These are phyloP conservation scores for Alethe castanea DNA, from an alignment of 2,113 vertebrate species.

Conservation along the genomic window DNA sequence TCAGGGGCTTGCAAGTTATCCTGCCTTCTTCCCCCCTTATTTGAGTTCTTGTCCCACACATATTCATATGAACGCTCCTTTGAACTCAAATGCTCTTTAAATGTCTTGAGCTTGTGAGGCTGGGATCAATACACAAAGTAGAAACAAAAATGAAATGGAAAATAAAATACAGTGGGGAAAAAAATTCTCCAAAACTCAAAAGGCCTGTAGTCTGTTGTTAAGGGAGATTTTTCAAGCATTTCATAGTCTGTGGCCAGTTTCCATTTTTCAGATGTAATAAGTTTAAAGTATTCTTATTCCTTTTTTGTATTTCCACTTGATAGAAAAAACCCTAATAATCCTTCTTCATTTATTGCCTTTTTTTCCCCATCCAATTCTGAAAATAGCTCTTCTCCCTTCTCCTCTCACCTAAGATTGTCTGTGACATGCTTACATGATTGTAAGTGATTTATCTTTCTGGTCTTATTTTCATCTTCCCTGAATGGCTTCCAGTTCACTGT, in stretches of 20 bases:
- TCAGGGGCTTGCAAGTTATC: not conserved
- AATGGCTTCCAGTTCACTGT: constrained; percentile 5
- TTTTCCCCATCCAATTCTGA: not conserved
- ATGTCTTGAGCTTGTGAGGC: not conserved
- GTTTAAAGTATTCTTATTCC: not conserved
- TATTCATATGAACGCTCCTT: not conserved
- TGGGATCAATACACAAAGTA: not conserved
- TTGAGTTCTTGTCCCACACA: not conserved
- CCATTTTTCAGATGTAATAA: not conserved
- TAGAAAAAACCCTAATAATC: not conserved
- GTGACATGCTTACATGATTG: not conserved
- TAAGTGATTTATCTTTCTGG: constrained; percentile 16
- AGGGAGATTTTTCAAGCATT: not conserved
- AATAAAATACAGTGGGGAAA: not conserved
- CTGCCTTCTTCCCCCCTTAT: not conserved
- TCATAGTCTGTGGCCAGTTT: not conserved
- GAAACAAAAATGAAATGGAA: not conserved
- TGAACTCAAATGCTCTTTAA: constrained; percentile 29
- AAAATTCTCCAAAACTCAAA: not conserved
- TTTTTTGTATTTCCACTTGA: not conserved
- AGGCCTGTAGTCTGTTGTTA: not conserved
- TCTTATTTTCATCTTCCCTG: constrained; percentile 22
- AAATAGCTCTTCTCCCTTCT: not conserved
- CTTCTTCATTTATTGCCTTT: not conserved
- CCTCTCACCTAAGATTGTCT: not conserved